These are phyloP conservation scores for Parnassius orleans DNA, from an alignment of 2,888 invertebrate species.

Conservation along the genomic window DNA sequence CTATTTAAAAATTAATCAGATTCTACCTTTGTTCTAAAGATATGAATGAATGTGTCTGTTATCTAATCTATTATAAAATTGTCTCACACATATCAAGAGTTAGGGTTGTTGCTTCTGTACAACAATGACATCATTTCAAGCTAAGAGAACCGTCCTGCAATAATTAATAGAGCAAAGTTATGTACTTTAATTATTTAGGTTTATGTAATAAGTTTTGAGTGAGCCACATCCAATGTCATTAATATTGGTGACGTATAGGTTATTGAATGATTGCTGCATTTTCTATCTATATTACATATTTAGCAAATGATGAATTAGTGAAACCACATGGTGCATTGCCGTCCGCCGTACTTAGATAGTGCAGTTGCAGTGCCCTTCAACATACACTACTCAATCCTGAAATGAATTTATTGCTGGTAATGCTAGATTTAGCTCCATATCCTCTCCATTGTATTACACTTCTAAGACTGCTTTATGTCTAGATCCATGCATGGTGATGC, in stretches of 20 bases:
- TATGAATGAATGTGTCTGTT: constrained; percentile 10
- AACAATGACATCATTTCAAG: constrained; percentile 42
- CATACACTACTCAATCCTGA: too few relatives aligned
- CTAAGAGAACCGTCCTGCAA: constrained; percentile 68
- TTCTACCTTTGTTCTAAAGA: constrained; percentile 13
- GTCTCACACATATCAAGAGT: constrained; percentile 58
- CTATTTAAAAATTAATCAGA: constrained; percentile 2
- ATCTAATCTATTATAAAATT: constrained; percentile 35
- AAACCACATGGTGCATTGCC: too few relatives aligned
- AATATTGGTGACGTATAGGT: neutral
- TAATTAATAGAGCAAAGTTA: constrained; percentile 49
- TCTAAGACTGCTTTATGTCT: too few relatives aligned
- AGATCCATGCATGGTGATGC: too few relatives aligned
- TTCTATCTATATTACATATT: neutral
- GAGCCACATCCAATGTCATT: neutral
- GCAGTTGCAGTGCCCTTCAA: too few relatives aligned
- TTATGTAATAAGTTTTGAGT: constrained; percentile 23
- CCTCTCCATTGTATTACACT: too few relatives aligned
- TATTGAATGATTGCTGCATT: constrained; percentile 1
- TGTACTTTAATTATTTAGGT: constrained; percentile 33
- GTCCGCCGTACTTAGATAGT: too few relatives aligned
- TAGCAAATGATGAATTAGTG: too few relatives aligned
- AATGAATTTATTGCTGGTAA: too few relatives aligned
- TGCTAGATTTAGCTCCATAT: too few relatives aligned
- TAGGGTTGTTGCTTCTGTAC: constrained; percentile 49